Base-by-base conservation (phyloP, 2,888 invertebrate species). In the Oegoconia quadripuncta region DNA sequence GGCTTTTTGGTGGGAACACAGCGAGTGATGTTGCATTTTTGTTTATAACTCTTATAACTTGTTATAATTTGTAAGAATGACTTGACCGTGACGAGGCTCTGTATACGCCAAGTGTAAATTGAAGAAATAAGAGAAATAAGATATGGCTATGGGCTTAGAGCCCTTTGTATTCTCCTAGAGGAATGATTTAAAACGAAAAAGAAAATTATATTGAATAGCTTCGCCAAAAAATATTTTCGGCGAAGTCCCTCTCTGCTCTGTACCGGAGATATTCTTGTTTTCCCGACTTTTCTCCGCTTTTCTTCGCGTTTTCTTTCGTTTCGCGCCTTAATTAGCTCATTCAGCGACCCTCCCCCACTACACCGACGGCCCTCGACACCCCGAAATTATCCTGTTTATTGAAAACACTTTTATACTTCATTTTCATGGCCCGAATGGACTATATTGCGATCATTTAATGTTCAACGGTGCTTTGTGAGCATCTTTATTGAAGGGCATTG, bases 291-390 rank as follows among this genome's bases (percentile, higher is more conserved):
- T 86, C 84, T 76, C 68, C 58, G 74, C 83, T 82, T 84, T 84
- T 83, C 86, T 84, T 76, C 68, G 71, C 79, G 74, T 77, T 84
- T 86, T 84, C 84, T 86, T 87, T 83, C 80, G 80, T 77, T 76
- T 71, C 73, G 62, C 61, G 70, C 68, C 86, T 78, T 87, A 87
- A 87, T 87, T 87, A 87, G 84, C 83, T 83, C 83, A 87, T 87
- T 87, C 86, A 86, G 68, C 52, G 62, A 63, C 58, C 58, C 59
- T 52, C 46, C 50, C 48, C 56, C 58, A 51, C 42, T 44, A 31
- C 42, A 42, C 44, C 47, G 52, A 55, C 44, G 46, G 44, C 46
- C 47, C 46, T 42, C 43, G 39, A 43, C 44, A 50, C 59, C 68
- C 69, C 71, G 65, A 74, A 77, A 79, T 79, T 74, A 79, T 77